Percentiles rank a stretch among this genome's conserved stretches.
Conservation (phyloP, 1,140 invertebrate genomes). For the Branchinecta lindahli region DNA sequence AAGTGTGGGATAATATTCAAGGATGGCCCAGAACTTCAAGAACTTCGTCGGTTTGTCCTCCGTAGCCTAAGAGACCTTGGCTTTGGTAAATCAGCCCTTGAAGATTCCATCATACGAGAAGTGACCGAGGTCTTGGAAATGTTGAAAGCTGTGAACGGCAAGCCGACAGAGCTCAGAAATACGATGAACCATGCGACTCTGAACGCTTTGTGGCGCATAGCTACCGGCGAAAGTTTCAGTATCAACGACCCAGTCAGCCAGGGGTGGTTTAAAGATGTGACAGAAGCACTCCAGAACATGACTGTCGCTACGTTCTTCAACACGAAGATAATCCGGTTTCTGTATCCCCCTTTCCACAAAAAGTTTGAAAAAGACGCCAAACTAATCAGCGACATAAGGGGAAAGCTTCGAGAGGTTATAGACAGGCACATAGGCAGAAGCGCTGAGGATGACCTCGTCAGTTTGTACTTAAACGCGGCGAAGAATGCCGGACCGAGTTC, state of each 20-base stretch:
- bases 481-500: not conserved
- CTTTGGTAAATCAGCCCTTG: constrained; percentile 22
- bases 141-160: too few relatives aligned
- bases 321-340: not conserved
- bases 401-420: not conserved
- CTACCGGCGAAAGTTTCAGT: too few relatives aligned
- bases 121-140: constrained; percentile 19
- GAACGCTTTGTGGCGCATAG: too few relatives aligned
- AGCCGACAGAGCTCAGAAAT: too few relatives aligned
- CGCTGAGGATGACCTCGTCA: not conserved
- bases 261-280: too few relatives aligned
- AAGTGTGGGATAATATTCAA: constrained; percentile 20
- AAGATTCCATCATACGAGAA: constrained; percentile 20
- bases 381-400: not conserved
- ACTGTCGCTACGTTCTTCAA: too few relatives aligned
- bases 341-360: not conserved
- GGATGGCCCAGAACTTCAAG: constrained; percentile 19
- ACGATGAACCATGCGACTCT: too few relatives aligned
- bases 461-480: not conserved
- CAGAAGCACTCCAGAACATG: too few relatives aligned
- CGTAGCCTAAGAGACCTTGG: constrained; percentile 22
- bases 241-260: too few relatives aligned
- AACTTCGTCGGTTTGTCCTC: constrained; percentile 21
- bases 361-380: not conserved
- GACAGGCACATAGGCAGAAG: not conserved